A percentile compares a stretch with the other conserved stretches of the same genome.
Conservation (phyloP, 2,797 vertebrate species). For the Pelodytes ibericus region DNA sequence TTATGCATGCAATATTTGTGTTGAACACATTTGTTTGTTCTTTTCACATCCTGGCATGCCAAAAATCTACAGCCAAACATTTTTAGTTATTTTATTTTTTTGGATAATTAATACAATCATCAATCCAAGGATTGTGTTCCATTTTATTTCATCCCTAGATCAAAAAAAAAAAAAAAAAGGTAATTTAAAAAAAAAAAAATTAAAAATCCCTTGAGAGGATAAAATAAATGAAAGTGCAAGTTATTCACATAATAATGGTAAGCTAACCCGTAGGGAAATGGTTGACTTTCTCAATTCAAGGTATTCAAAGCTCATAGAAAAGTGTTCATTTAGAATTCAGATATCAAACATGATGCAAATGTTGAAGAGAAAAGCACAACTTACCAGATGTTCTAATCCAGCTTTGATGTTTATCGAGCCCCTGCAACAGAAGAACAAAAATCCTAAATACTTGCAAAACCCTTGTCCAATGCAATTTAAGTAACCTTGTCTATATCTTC, state of each 20-base stretch:
- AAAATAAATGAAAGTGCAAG: slow-evolving; percentile 81
- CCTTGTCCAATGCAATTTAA: slow-evolving; percentile 66
- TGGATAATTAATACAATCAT: slow-evolving; percentile 80
- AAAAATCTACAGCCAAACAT: slow-evolving; percentile 75
- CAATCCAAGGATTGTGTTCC: slow-evolving; percentile 74
- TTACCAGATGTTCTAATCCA: slow-evolving; percentile 99
- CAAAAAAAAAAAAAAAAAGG: slow-evolving; percentile 76
- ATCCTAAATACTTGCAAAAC: slow-evolving; percentile 83
- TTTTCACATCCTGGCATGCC: slow-evolving; percentile 72
- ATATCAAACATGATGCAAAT: slow-evolving; percentile 89
- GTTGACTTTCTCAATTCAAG: slow-evolving; percentile 82
- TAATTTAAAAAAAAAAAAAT: no score
- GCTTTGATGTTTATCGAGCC: slow-evolving; percentile 88
- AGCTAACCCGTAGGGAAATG: slow-evolving; percentile 80
- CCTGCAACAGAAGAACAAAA: slow-evolving; percentile 94
- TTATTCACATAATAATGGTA: slow-evolving; percentile 78
- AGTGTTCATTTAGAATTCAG: slow-evolving; percentile 88
- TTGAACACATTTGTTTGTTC: slow-evolving; percentile 71
- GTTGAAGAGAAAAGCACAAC: slow-evolving; percentile 85
- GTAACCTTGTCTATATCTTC: slow-evolving; percentile 10
- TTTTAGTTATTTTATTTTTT: slow-evolving; percentile 64
- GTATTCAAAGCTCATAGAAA: slow-evolving; percentile 82
- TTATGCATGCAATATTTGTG: slow-evolving; percentile 73
- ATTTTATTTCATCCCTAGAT: slow-evolving; percentile 81
- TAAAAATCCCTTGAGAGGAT: slow-evolving; percentile 78